Base-by-base conservation (phyloP, 23 tunicate genomes). In the Corella eumyota region DNA sequence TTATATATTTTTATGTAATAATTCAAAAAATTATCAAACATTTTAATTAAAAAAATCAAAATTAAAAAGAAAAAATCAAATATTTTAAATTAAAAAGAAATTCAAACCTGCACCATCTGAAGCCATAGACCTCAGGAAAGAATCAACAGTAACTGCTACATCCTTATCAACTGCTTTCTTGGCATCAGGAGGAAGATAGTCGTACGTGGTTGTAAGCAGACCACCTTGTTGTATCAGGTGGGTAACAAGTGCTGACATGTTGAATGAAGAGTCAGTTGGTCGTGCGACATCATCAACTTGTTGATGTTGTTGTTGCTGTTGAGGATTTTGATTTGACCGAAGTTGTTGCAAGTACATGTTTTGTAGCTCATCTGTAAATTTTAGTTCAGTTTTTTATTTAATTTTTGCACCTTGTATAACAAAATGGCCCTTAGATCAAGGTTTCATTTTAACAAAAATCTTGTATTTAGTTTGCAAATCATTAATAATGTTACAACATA, bases 151-250 rank as follows among this genome's bases (percentile, higher is more conserved):
- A 51, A 64, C 20, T 4, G 88, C 74, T 7, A 79, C 77, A 33
- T 79, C 88, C 44, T 70, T 79, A 31, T 79, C 88, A 3, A 79
- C 88, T 2, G 65, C 72, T 35, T n/a, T 32, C 45, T 79, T 79
- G 29, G 72, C 34, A 22, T 70, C 88, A 13, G 77, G 60, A 34
- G 72, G 34, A 6, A 63, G 66, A 31, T 69, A 54, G 13, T 56
- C 75, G 2, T 66, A 51, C 17, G 77, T 50, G 40, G 63, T 72
- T 26, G 69, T 25, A 38, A 71, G 46, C 15, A 70, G 38, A 32
- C 70, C 45, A 15, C 88, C 88, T 34, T 79, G 88, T 56, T 70
- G 88, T n/a, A 79, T 48, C 32, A 79, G 54, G 25, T 67, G 77
- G 66, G 77, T 70, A 77, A 79, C 88, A 24, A 79, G 63, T 17